Base-by-base conservation (phyloP, 2,888 invertebrate genomes). In the Lomographa bimaculata region DNA sequence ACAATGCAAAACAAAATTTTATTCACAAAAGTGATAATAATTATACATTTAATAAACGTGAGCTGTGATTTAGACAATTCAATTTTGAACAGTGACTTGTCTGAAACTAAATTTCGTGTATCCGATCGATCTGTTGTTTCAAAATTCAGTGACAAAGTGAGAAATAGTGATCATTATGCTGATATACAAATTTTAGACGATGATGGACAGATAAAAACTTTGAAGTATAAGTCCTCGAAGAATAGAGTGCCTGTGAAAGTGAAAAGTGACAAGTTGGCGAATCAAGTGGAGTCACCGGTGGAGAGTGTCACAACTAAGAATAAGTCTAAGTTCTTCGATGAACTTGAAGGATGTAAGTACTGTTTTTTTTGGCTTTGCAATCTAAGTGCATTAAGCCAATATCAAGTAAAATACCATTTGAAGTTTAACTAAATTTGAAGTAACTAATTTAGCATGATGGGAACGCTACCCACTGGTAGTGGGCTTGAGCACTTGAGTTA, bases 291-390 rank as follows among this genome's bases (percentile, higher is more conserved):
- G 41, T 11, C 27, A 1, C 44, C 48, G 14, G 43, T 50, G 36
- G 33, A 37, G 44, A 49, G 35, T 5, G 10, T 24, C 57, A 17
- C n/a, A 2, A 29, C 11, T 4, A 64, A 61, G 3, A 69, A 71
- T 14, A 86, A 81, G 42, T 79, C 91, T n/a, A 92, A 92, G 69
- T 94, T 94, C 62, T 93, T 94, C 56, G 93, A 94, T 63, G 94
- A 94, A 60, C 69, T 94, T 41, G 93, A 92, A 64, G 93, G 92
- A 63, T 72, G 94, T 94, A 87, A 93, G 94, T 93, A 84, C 6
- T 8, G 5, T 28, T 7, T 27, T 28, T 2, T 20, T 8, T 20
- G n/a, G n/a, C n/a, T n/a, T n/a, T n/a, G n/a, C n/a, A n/a, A n/a
- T n/a, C n/a, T n/a, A n/a, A n/a, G n/a, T n/a, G n/a, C n/a, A n/a